A percentile compares a stretch with the other conserved stretches of the same genome.
Conservation (phyloP, 1,140 invertebrate species). For the Meloidogyne chitwoodi region DNA sequence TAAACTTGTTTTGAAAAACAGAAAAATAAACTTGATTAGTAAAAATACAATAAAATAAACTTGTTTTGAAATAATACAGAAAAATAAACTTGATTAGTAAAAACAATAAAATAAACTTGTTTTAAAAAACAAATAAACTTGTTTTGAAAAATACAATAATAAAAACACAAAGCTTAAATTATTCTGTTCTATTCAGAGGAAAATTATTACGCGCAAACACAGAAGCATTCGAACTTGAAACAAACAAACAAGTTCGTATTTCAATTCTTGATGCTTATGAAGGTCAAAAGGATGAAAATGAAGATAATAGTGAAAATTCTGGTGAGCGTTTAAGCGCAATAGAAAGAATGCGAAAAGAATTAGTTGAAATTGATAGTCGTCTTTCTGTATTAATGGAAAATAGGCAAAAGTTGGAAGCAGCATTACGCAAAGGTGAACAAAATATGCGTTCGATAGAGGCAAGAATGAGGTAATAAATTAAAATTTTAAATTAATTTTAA, state of each 20-base stretch:
- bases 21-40: neutral
- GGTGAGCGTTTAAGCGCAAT: conserved; percentile 45
- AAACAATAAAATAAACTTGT: too few relatives aligned
- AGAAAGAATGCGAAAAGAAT: conserved; percentile 30
- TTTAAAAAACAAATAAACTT: neutral
- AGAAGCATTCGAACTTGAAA: conserved; percentile 54
- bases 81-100: too few relatives aligned
- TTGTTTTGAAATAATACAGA: neutral
- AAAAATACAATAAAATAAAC: neutral
- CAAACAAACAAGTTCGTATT: conserved; percentile 44
- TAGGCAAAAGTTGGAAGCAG: conserved; percentile 50
- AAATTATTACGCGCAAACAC: conserved; percentile 51
- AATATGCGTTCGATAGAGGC: conserved; percentile 42
- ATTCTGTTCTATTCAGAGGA: conserved; percentile 26
- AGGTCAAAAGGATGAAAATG: conserved; percentile 42
- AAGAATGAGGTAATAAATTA: conserved; percentile 37
- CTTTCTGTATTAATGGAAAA: conserved; percentile 39
- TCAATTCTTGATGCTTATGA: conserved; percentile 57
- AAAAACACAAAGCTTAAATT: neutral
- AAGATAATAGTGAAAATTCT: conserved; percentile 43
- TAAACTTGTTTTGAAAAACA: neutral
- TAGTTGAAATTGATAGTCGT: neutral
- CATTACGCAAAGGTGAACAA: conserved; percentile 47
- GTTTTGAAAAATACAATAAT: too few relatives aligned
- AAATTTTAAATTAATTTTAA: neutral